Evolutionary conservation across 2,888 invertebrate genomes (phyloP), one percentile per base, ranked within the genome.

Genomic region (Heliconius aoede): DNA sequence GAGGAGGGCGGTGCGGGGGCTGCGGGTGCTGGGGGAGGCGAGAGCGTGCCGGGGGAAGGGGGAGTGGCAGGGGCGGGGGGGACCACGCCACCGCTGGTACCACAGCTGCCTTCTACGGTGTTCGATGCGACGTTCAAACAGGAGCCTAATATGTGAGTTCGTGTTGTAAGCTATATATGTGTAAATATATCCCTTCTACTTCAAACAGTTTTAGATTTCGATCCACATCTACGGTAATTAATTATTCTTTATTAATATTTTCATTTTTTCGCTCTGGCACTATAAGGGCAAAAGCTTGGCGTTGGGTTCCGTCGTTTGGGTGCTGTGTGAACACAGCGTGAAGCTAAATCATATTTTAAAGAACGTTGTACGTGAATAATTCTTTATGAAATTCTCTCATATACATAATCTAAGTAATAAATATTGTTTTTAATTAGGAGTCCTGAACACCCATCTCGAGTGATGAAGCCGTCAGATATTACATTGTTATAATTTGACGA

Each of bases 51-150:
- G 86, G 68, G 89, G 3, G 18, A n/a, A 5, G 60, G 1, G 26
- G 51, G 36, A 9, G 28, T 73, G 69, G 77, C 26, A 5, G 24
- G 77, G 46, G 78, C 83, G 76, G 87, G 88, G 36, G 72, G 83
- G 3, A 80, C 87, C 4, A 86, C 90, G 9, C 89, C 92, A 28
- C 88, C 90, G 55, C 89, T 90, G 18, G 90, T 88, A 81, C 86
- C 87, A 78, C 86, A 85, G 79, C 83, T 85, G 55, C 84, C 89
- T 0, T 78, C 86, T 68, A 82, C 86, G 32, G 89, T 87, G 83
- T 84, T 91, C 76, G 89, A 90, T 65, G 86, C 89, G 40, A 81
- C 84, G 82, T 94, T 94, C 89, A 94, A 94, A 80, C 92, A 93
- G 86, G 94, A 94, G 82, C 94, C 94, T 76, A 80, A 81, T 46